phyloP scores from a whole-genome alignment of 1,140 invertebrate species.

The Pseudobourletiella spinata region DNA sequence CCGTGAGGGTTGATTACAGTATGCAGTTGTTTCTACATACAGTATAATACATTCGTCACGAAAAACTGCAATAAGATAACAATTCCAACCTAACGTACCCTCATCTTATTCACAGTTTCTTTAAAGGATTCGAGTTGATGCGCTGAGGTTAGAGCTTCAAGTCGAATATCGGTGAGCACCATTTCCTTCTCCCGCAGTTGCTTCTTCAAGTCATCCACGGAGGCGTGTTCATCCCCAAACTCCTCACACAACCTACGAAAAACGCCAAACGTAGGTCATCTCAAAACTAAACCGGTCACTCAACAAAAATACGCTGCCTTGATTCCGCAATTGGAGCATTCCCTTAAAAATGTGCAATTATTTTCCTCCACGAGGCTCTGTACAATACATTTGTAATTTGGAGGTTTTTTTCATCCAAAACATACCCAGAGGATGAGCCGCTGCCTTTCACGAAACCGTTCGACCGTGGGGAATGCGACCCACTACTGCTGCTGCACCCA shows the following conservation, averaged over 20 bases:
- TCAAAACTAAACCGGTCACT: no score
- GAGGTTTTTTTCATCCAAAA: no score
- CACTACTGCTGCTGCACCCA: conserved; percentile 28
- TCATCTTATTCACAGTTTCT: conserved; percentile 93
- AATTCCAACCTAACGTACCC: conserved; percentile 56
- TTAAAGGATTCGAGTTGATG: conserved; percentile 93
- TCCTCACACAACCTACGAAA: conserved; percentile 25
- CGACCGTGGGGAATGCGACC: conserved; percentile 19
- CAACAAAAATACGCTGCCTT: neutral
- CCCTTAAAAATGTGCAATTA: no score
- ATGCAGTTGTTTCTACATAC: no score
- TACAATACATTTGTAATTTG: no score
- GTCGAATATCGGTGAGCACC: conserved; percentile 86
- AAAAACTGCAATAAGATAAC: neutral
- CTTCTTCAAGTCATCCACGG: conserved; percentile 78
- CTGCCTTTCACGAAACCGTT: conserved; percentile 41
- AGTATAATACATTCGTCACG: conserved; percentile 6
- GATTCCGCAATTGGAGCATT: no score
- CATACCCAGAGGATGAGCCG: conserved; percentile 47
- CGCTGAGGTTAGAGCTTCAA: conserved; percentile 90
- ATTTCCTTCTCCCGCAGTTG: conserved; percentile 92
- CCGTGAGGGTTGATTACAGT: no score
- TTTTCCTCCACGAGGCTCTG: no score
- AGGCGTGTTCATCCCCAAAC: conserved; percentile 40
- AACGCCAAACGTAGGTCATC: conserved; percentile 5